Base-by-base conservation (phyloP, 2,113 vertebrate genomes). In the Nyctibius bracteatus region DNA sequence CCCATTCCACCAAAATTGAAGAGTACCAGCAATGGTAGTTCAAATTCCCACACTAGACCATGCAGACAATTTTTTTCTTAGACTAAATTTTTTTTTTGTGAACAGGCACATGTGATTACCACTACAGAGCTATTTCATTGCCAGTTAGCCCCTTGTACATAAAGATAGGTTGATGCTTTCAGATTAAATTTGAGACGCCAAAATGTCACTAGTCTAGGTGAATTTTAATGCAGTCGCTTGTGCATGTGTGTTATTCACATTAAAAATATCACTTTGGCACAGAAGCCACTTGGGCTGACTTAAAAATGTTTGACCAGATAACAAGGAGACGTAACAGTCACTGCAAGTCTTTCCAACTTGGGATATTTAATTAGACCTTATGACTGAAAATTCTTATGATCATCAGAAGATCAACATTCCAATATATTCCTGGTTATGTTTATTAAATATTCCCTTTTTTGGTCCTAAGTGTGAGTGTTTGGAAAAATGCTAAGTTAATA, bases 361-460 rank as follows among this genome's bases (percentile, higher is more conserved):
- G 68, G 72, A 70, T 91, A 75, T 86, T 88, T 93, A 88, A 89
- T 93, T 93, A 92, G 86, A 87, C n/a, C 63, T 62, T 81, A 43
- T 92, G 92, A 92, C 94, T 94, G 66, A 96, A 93, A 95, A 95
- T 87, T 95, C 71, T 88, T 95, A 35, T 28, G 20, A 49, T 68
- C 73, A 44, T 80, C 77, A 66, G 55, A 62, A 91, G 91, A 94
- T 86, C 94, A 90, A 77, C 87, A 96, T 96, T 96, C 94, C 87
- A 92, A 74, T 55, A 80, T 95, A 96, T 88, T 96, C 74, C 55
- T 82, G 33, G 78, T 94, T 81, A 59, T 88, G 78, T 86, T 94
- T 96, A 88, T 94, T 86, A 94, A 90, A 87, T 92, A 91, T 94
- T 96, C 88, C 96, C 94, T 91, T 97, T 97, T 97, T 96, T 93